Evolutionary conservation across 1,140 invertebrate genomes (phyloP).

Genomic region (Bombus pascuorum): DNA sequence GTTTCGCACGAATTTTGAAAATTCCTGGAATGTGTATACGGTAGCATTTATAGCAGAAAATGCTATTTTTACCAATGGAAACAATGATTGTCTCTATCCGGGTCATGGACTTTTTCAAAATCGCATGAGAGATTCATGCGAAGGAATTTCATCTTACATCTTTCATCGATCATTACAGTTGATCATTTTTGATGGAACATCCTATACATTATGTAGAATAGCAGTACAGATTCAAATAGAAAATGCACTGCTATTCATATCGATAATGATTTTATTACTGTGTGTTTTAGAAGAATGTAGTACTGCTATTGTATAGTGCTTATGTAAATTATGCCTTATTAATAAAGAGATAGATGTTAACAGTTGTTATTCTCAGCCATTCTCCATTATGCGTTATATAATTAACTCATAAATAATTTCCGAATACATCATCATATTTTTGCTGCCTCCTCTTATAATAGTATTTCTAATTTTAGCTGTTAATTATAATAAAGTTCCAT

Average conservation of each 20-base stretch:
- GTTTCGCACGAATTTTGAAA: not conserved
- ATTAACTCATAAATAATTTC: not conserved
- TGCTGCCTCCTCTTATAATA: not conserved
- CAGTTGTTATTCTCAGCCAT: not conserved
- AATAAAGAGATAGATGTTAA: conserved; percentile 43
- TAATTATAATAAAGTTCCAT: not conserved
- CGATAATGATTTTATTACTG: conserved; percentile 24
- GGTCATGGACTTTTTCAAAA: not conserved
- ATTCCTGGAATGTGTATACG: too few relatives aligned
- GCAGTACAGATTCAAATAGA: not conserved
- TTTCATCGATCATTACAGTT: too few relatives aligned
- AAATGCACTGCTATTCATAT: not conserved
- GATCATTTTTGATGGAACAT: not conserved
- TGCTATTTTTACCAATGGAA: not conserved
- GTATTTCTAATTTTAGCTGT: not conserved
- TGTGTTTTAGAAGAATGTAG: conserved; percentile 36
- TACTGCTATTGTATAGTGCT: conserved; percentile 25
- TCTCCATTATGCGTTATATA: conserved; percentile 9
- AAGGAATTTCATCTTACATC: not conserved
- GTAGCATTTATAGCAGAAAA: not conserved
- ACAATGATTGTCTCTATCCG: not conserved
- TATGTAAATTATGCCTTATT: conserved; percentile 47
- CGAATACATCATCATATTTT: not conserved
- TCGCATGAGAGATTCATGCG: not conserved
- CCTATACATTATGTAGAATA: conserved; percentile 4